phyloP scores from a whole-genome alignment of 2,888 invertebrate genomes.

The Leptogaster cylindrica region DNA sequence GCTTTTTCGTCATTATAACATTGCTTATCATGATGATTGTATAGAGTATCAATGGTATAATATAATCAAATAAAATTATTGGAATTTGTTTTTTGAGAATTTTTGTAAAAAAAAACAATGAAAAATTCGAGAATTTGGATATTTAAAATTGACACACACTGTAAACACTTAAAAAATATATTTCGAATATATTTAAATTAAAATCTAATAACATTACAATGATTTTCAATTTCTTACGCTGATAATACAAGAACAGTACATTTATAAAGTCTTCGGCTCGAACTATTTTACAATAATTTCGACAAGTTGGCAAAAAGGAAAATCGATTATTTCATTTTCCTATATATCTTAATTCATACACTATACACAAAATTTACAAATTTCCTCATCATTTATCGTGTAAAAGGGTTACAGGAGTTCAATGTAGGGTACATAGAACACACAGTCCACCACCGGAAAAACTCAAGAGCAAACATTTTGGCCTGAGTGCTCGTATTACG shows the following conservation, averaged over 20 bases:
- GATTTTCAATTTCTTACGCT: constrained; percentile 24
- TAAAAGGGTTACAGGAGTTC: too few species aligned
- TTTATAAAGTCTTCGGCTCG: constrained; percentile 31
- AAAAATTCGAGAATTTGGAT: neutral
- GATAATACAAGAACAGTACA: constrained; percentile 33
- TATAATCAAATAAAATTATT: too few species aligned
- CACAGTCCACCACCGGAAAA: too few species aligned
- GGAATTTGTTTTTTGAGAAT: too few species aligned
- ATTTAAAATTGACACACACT: neutral
- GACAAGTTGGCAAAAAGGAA: constrained; percentile 19
- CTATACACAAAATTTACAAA: constrained; percentile 29
- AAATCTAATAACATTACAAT: constrained; percentile 36
- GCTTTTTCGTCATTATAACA: too few species aligned
- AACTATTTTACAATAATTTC: constrained; percentile 23
- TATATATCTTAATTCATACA: constrained; percentile 14
- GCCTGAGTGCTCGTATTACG: too few species aligned
- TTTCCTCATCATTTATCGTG: too few species aligned
- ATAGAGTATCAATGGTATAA: too few species aligned
- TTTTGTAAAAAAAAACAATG: too few species aligned
- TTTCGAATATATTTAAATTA: constrained; percentile 37
- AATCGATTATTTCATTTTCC: constrained; percentile 13
- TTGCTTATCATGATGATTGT: too few species aligned
- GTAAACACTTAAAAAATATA: constrained; percentile 41
- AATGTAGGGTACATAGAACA: too few species aligned
- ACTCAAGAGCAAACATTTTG: too few species aligned